Conservation (phyloP, 2,797 vertebrate genomes). For the Molossus alvarezi region DNA sequence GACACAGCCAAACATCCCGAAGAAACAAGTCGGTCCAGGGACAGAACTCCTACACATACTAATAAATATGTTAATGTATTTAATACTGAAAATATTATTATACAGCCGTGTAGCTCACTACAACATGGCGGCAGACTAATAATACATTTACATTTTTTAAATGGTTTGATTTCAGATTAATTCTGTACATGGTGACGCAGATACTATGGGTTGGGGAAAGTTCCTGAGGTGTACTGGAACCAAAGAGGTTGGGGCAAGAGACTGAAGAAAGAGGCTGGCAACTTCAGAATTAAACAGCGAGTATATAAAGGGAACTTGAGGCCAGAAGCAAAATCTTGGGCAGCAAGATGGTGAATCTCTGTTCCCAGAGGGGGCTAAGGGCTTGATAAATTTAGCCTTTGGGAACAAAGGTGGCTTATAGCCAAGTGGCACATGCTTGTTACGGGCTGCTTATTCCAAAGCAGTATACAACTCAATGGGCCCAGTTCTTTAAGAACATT, state of each 20-base stretch:
- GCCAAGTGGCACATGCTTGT: neutral
- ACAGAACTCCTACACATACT: neutral
- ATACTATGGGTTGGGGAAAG: neutral
- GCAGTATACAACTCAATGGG: neutral
- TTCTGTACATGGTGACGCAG: neutral
- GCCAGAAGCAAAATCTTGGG: neutral
- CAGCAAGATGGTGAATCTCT: neutral
- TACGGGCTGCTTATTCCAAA: neutral
- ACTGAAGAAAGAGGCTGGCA: neutral
- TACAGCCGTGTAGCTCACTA: neutral
- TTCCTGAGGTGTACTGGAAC: neutral
- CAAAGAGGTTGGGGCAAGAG: neutral
- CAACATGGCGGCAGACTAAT: neutral
- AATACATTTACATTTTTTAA: slow-evolving; percentile 2
- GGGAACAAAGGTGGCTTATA: neutral
- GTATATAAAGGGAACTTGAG: too few relatives aligned
- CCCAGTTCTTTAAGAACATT: neutral
- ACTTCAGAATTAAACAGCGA: neutral
- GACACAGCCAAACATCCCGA: neutral
- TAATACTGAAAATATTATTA: neutral
- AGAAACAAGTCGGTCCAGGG: neutral
- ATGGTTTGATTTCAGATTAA: slow-evolving; percentile 25
- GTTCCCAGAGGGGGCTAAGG: neutral
- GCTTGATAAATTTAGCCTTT: neutral
- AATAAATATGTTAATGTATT: neutral